phyloP scores from a whole-genome alignment of 2,888 invertebrate genomes.

The Ischnus inquisitorius region DNA sequence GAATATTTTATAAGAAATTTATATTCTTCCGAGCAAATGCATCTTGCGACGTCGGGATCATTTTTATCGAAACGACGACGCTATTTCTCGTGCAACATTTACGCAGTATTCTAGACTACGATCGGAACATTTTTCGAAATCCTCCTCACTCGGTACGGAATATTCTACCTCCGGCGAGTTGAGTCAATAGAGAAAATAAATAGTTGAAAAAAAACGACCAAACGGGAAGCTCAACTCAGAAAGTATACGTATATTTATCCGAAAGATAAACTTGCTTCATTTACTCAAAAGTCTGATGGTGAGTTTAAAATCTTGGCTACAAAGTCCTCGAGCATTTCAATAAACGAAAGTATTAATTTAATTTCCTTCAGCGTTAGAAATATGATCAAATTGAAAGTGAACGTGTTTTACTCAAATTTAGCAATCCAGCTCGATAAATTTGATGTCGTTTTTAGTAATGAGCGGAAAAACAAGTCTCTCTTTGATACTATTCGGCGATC shows the following conservation, averaged over 20 bases:
- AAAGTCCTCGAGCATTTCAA: not conserved
- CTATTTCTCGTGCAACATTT: not conserved
- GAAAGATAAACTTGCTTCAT: not conserved
- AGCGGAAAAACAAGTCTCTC: too few species aligned
- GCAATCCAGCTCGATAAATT: too few species aligned
- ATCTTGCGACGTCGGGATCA: not conserved
- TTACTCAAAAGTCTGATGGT: not conserved
- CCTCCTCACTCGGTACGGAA: not conserved
- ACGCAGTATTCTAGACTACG: not conserved
- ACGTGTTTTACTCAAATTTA: not conserved
- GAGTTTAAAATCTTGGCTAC: not conserved
- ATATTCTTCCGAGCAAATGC: not conserved
- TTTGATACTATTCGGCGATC: not conserved
- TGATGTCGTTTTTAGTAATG: too few species aligned
- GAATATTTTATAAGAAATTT: not conserved
- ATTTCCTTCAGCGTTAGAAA: not conserved
- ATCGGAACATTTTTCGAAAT: not conserved
- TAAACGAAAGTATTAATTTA: not conserved
- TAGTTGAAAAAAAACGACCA: not conserved
- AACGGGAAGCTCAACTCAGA: not conserved
- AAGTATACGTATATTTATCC: not conserved
- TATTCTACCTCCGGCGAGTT: constrained; percentile 21
- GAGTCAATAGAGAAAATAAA: constrained; percentile 16
- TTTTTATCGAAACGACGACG: not conserved
- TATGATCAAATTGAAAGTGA: not conserved